Conservation (phyloP, 2,113 vertebrate genomes). For the Urocynchramus pylzowi region DNA sequence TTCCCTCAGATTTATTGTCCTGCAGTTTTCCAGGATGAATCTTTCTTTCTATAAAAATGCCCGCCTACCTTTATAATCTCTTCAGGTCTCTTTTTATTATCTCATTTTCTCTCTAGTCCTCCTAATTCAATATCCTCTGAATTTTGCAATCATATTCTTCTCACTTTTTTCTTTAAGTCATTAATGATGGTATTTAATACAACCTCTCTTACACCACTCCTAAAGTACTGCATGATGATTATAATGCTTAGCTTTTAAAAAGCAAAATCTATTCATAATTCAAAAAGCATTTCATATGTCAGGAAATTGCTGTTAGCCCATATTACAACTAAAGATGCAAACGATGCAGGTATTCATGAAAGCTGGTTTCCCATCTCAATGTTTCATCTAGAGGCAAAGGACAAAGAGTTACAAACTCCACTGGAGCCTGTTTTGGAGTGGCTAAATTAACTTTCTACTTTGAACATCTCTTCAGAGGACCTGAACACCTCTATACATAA, state of each 20-base stretch:
- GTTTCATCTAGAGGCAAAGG: background rate
- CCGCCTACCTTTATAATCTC: conserved; percentile 42
- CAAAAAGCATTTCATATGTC: background rate
- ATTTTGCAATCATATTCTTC: conserved; percentile 50
- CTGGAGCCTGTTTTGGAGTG: background rate
- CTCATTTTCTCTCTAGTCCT: conserved; percentile 50
- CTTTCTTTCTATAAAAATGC: conserved; percentile 35
- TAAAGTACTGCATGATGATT: conserved; percentile 14
- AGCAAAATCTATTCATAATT: background rate
- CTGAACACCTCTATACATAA: fast-evolving
- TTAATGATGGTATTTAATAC: conserved; percentile 53
- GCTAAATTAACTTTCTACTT: background rate
- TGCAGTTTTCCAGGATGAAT: conserved; percentile 16
- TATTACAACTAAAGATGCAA: background rate
- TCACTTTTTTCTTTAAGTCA: conserved; percentile 36
- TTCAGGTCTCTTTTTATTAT: conserved; percentile 57
- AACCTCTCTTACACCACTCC: background rate
- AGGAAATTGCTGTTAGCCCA: background rate
- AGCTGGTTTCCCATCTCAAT: background rate
- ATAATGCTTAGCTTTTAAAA: conserved; percentile 39
- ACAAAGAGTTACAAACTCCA: background rate
- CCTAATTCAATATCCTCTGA: conserved; percentile 61
- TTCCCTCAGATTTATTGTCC: conserved; percentile 54
- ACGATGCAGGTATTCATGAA: background rate
- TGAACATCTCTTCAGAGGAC: background rate